Conservation (phyloP, 1,140 invertebrate genomes). For the Saccostrea cuccullata region DNA sequence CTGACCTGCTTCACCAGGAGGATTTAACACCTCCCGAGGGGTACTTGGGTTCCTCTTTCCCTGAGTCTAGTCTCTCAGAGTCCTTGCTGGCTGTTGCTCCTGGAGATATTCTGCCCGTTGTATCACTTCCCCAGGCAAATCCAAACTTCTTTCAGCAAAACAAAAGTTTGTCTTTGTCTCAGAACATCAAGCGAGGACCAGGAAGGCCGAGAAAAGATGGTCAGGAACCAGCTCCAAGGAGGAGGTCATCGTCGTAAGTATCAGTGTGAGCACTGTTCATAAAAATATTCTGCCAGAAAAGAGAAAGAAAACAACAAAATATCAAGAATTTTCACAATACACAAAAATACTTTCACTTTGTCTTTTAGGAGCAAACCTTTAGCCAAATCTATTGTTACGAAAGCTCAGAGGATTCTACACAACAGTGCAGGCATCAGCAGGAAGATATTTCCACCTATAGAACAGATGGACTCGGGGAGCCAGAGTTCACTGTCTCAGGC, state of each 20-base stretch:
- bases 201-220: constrained; percentile 66
- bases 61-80: constrained; percentile 45
- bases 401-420: constrained; percentile 31
- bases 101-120: constrained; percentile 55
- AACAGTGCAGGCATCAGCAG: constrained; percentile 22
- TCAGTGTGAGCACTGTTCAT: neutral
- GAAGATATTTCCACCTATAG: neutral
- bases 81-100: constrained; percentile 54
- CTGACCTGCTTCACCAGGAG: constrained; percentile 36
- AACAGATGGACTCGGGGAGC: constrained; percentile 16
- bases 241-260: constrained; percentile 22
- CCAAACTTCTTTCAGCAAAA: constrained; percentile 38
- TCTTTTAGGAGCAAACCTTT: constrained; percentile 33
- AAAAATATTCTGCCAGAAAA: neutral
- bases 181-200: constrained; percentile 56
- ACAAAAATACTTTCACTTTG: neutral
- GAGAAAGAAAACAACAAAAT: too few species aligned
- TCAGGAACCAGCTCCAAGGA: constrained; percentile 46
- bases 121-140: constrained; percentile 45
- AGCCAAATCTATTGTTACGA: constrained; percentile 38
- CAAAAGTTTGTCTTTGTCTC: neutral
- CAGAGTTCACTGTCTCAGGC: constrained; percentile 4
- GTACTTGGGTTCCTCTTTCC: constrained; percentile 42
- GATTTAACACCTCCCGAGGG: constrained; percentile 38
- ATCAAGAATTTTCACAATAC: too few species aligned